phyloP scores from a whole-genome alignment of 2,888 invertebrate species.

The Diadegma fenestrale region DNA sequence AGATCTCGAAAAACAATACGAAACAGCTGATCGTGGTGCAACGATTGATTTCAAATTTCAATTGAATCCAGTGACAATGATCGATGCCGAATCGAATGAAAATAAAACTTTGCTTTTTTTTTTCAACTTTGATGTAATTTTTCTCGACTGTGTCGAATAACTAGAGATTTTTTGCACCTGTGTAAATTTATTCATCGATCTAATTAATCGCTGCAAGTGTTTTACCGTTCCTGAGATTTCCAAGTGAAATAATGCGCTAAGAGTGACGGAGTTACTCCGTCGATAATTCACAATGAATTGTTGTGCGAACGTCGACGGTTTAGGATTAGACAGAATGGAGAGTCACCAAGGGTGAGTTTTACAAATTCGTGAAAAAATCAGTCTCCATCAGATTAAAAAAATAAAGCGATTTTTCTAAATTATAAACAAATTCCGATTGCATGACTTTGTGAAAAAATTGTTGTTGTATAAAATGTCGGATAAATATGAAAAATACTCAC shows the following conservation, averaged over 20 bases:
- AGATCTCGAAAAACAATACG: not conserved
- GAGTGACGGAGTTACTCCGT: not conserved
- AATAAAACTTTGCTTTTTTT: not conserved
- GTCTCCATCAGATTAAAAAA: not conserved
- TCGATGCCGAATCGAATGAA: not conserved
- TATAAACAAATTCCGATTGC: not conserved
- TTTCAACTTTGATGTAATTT: not conserved
- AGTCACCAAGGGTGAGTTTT: slow-evolving; percentile 50
- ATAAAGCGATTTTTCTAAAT: not conserved
- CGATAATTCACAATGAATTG: not conserved
- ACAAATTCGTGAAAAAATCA: not conserved
- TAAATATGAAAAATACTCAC: too few species aligned
- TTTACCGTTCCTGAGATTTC: not conserved
- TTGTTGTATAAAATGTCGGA: too few species aligned
- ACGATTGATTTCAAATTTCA: not conserved
- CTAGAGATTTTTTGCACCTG: not conserved
- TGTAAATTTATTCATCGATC: not conserved
- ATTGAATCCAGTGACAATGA: slow-evolving; percentile 5
- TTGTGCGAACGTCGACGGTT: slow-evolving; percentile 20
- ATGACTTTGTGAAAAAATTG: not conserved
- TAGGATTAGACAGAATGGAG: slow-evolving; percentile 52
- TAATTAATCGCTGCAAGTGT: not conserved
- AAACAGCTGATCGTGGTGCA: not conserved
- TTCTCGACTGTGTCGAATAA: not conserved
- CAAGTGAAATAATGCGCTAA: not conserved